Base-by-base conservation (phyloP, 2,113 vertebrate genomes). In the Dicaeum eximium region DNA sequence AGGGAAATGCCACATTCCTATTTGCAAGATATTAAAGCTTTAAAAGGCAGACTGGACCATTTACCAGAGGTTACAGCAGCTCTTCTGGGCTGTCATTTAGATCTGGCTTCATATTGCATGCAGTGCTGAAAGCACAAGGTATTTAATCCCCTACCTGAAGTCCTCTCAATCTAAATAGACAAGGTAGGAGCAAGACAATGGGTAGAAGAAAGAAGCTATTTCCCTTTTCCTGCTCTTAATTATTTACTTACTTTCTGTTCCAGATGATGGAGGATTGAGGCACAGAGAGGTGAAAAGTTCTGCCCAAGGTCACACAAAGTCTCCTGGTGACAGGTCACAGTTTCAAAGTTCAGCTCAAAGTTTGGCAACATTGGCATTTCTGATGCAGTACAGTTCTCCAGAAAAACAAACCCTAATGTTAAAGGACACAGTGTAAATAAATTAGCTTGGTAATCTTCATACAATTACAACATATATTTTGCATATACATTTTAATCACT, bases 321-420 rank as follows among this genome's bases (percentile, higher is more conserved):
- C 35, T 82, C 7, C 45, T 57, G 33, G 48, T 77, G 47, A 45
- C 23, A 31, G 54, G 80, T 93, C 79, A 74, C 56, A 33, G 60
- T 74, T 92, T 79, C 94, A 92, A 94, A 90, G 94, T 90, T 88
- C 94, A 83, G 3, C 47, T 94, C 38, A 48, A 44, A 44, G 33
- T 90, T 86, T 73, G 74, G 42, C 90, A 88, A 51, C 3, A 4
- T 10, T 47, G 44, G 67, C 31, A 60, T 91, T 95, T 95, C 83
- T 83, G 62, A 85, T 77, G 54, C 50, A 88, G 58, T 1, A 0
- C 38, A 16, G 31, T 73, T 95, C 87, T 92, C 33, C 22, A 31
- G 87, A 90, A 95, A 95, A 97, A 91, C 87, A 96, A 94, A 45
- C 45, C 35, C 28, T 53, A n/a, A 13, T 16, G 28, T 86, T 91